phyloP scores from a whole-genome alignment of 1,140 invertebrate species.

The Musca domestica region DNA sequence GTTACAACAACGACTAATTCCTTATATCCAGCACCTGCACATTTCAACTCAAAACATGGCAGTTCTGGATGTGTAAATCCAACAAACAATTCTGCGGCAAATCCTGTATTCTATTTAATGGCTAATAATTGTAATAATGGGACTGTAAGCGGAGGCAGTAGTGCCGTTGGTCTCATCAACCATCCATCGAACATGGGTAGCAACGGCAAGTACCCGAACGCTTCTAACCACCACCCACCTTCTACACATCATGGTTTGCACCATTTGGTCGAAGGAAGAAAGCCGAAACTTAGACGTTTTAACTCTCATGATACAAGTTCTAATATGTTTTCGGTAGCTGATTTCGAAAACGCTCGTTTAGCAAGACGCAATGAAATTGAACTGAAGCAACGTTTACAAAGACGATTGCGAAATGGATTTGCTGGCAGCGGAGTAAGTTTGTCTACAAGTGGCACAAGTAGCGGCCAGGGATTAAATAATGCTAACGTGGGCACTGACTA shows the following conservation, averaged over 20 bases:
- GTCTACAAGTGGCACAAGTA: background rate
- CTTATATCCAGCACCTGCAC: background rate
- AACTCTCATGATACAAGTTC: slow-evolving; percentile 53
- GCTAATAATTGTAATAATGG: slow-evolving; percentile 25
- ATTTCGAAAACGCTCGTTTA: slow-evolving; percentile 51
- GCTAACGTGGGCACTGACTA: slow-evolving; percentile 37
- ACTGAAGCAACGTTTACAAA: slow-evolving; percentile 44
- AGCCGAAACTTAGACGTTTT: slow-evolving; percentile 50
- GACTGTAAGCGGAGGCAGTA: slow-evolving; percentile 5
- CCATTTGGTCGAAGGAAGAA: slow-evolving; percentile 39
- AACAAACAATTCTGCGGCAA: slow-evolving; percentile 22
- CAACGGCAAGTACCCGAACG: slow-evolving; percentile 2
- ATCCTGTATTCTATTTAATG: slow-evolving; percentile 30
- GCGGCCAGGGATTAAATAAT: background rate
- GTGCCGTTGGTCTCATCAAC: background rate
- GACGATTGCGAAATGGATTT: slow-evolving; percentile 41
- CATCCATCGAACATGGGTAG: background rate
- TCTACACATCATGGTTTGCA: background rate
- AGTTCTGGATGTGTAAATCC: slow-evolving; percentile 12
- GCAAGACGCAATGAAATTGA: slow-evolving; percentile 53
- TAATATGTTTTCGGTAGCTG: slow-evolving; percentile 53
- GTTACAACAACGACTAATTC: background rate
- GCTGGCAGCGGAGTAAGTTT: slow-evolving; percentile 33
- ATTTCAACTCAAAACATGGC: slow-evolving; percentile 15
- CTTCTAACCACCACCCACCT: slow-evolving; percentile 28